Evolutionary conservation across 2,797 vertebrate genomes (phyloP), one percentile per base, ranked within the genome.

Genomic region (Semotilus atromaculatus): DNA sequence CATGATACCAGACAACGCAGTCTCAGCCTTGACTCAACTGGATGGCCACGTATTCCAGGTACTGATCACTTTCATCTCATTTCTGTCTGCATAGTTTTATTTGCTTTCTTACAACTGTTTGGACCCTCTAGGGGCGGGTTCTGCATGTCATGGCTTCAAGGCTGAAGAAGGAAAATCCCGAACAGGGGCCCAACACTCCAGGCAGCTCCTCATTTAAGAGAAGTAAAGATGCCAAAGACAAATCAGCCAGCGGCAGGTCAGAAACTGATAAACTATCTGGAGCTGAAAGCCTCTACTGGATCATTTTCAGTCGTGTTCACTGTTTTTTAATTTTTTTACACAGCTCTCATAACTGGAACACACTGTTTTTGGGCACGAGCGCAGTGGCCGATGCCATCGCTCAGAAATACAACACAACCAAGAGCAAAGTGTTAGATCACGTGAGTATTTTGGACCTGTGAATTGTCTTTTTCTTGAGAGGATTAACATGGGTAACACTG

Each of bases 41-140:
- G 98, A 99, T 0, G 97, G 98, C 38, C 97, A 97, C 40, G 92
- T 99, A 85, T 99, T 99, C 93, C 98, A 99, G 97, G 98, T 99
- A 92, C 0, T 71, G 21, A 62, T 29, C 29, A 14, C 14, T 53
- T 85, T 14, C 11, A 23, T 10, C 26, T 34, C 3, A 71, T 62
- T 80, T 43, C 14, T 76, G 10, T 67, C 11, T 26, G 1, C 21
- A n/a, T 16, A 10, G 53, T 31, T 85, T 38, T 62, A 34, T 23
- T 64, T 19, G 23, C 78, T 77, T 83, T 34, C 36, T 88, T 53
- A 76, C 19, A 0, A 43, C 23, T 51, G 51, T 71, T 19, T 84
- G 60, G 53, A 43, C 53, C 19, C 7, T 68, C 62, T 84, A 99
- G 98, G 98, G 98, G 2, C 94, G 98, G 51, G 96, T 99, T 95